Evolutionary conservation across 1,140 invertebrate genomes (phyloP).

Genomic region (Battus philenor): DNA sequence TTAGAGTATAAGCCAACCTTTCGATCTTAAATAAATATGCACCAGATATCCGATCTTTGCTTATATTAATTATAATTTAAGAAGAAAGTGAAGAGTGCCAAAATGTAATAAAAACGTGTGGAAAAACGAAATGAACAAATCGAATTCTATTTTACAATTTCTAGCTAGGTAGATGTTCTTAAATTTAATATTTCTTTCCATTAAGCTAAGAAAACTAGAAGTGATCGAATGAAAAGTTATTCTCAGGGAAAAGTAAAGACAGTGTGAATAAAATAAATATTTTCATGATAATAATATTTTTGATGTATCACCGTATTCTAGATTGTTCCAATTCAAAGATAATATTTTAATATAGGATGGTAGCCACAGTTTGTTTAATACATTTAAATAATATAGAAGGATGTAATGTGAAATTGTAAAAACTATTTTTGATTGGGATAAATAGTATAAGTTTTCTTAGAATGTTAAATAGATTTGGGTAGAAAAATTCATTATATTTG

Average conservation of each 20-base stretch:
- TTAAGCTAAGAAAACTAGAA: constrained; percentile 5
- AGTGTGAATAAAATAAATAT: constrained; percentile 3
- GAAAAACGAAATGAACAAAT: constrained; percentile 22
- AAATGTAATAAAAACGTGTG: constrained; percentile 33
- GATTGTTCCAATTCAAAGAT: constrained; percentile 28
- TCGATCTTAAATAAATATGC: too few relatives aligned
- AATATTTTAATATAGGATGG: constrained; percentile 34
- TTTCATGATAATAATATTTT: constrained; percentile 24
- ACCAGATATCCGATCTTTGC: too few relatives aligned
- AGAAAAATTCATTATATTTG: constrained; percentile 2
- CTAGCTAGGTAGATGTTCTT: constrained; percentile 37
- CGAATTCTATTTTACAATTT: constrained; percentile 33
- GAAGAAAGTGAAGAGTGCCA: constrained; percentile 46
- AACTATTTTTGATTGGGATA: constrained; percentile 35
- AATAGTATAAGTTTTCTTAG: background rate
- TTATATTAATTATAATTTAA: too few relatives aligned
- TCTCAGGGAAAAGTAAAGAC: constrained; percentile 4
- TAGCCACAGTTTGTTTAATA: constrained; percentile 19
- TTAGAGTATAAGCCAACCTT: too few relatives aligned
- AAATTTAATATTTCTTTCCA: constrained; percentile 25
- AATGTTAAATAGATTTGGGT: constrained; percentile 13
- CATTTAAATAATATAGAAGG: constrained; percentile 19
- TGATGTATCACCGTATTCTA: constrained; percentile 23
- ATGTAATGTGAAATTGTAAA: constrained; percentile 18
- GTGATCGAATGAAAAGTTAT: background rate